Conservation (phyloP, 2,113 vertebrate species). For the Barbus barbus region DNA sequence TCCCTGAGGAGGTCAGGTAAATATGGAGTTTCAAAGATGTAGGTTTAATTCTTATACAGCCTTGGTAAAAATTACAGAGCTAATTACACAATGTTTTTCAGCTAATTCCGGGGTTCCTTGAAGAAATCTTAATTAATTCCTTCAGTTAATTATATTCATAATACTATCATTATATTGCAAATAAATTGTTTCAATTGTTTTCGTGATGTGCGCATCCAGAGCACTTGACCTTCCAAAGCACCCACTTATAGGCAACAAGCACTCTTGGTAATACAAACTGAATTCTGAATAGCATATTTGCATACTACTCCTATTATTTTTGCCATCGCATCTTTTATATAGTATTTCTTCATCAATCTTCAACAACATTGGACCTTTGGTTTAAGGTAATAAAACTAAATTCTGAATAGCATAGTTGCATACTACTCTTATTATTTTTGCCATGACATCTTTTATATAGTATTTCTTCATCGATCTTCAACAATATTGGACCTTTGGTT, state of each 20-base stretch:
- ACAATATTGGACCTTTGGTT: background rate
- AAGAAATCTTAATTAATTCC: conserved; percentile 17
- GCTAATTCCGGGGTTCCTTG: background rate
- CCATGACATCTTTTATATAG: background rate
- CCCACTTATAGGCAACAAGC: background rate
- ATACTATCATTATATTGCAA: conserved; percentile 7
- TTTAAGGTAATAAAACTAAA: background rate
- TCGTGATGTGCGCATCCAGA: background rate
- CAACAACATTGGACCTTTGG: no score
- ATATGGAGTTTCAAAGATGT: background rate
- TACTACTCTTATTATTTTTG: background rate
- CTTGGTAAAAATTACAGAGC: background rate
- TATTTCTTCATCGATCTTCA: background rate
- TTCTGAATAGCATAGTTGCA: background rate
- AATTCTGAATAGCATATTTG: background rate
- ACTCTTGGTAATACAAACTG: background rate
- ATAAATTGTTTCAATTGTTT: background rate
- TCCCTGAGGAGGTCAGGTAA: conserved; percentile 10
- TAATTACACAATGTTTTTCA: background rate
- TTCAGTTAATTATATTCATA: background rate
- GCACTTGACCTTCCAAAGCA: conserved; percentile 17
- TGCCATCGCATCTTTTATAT: background rate
- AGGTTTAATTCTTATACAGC: conserved; percentile 7
- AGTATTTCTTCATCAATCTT: background rate
- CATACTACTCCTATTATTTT: background rate